These are phyloP conservation scores for Madoqua kirkii DNA, from an alignment of 2,113 vertebrate genomes.

Conservation along the genomic window DNA sequence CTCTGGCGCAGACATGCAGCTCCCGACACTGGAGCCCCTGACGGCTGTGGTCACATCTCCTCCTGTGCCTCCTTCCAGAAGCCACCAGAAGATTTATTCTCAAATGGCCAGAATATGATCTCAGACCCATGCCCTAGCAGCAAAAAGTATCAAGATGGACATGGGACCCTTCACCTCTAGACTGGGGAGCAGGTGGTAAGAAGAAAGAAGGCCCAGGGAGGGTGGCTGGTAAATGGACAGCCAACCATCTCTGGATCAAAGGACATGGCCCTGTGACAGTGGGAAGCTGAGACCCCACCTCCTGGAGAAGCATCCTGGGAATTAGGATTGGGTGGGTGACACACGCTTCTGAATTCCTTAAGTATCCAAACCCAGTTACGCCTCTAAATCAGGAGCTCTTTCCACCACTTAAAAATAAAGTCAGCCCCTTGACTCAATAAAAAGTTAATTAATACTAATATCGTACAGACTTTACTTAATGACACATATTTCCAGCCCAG, in stretches of 20 bases:
- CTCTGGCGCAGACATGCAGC: neutral
- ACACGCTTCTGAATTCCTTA: neutral
- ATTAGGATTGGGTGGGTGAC: neutral
- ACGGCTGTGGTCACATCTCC: neutral
- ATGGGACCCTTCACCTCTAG: neutral
- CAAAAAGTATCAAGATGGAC: neutral
- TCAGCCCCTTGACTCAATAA: neutral
- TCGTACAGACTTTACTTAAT: neutral
- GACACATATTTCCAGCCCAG: neutral
- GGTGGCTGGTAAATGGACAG: neutral
- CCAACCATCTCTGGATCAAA: neutral
- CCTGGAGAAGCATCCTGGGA: neutral
- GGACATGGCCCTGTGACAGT: no score
- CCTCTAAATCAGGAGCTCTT: neutral
- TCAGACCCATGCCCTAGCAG: neutral
- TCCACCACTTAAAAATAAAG: neutral
- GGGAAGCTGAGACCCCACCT: neutral
- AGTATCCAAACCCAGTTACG: neutral
- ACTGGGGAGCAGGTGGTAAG: neutral
- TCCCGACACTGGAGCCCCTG: neutral
- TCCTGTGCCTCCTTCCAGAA: neutral
- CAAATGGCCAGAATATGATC: neutral
- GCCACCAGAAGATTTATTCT: neutral
- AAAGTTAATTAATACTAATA: constrained; percentile 11
- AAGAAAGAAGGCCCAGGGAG: neutral